Conservation (phyloP, 2,113 vertebrate genomes). For the Nycticryphes semicollaris region DNA sequence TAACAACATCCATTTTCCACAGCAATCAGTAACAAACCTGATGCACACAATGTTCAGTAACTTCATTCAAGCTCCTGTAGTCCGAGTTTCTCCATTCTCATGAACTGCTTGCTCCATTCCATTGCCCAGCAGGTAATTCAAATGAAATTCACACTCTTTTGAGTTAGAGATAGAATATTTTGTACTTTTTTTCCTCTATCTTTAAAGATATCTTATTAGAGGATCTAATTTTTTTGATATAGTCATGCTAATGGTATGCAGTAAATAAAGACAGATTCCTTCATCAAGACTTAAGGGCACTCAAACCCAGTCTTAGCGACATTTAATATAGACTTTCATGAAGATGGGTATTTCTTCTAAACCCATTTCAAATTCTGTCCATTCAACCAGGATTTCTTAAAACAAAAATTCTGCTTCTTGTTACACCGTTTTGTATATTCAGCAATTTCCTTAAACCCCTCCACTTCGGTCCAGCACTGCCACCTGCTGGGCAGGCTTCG, state of each 20-base stretch:
- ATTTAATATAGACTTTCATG: neutral
- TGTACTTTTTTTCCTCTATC: neutral
- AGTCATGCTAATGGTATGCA: fast-evolving
- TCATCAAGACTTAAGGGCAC: neutral
- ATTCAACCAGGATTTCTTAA: neutral
- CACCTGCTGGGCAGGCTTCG: constrained; percentile 58
- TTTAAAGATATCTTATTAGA: neutral
- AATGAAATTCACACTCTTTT: neutral
- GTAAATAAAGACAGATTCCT: neutral
- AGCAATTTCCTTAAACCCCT: neutral
- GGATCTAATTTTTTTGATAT: neutral
- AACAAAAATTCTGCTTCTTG: neutral
- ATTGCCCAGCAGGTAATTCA: neutral
- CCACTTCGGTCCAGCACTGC: constrained; percentile 15
- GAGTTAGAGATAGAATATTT: neutral
- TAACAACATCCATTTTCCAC: neutral
- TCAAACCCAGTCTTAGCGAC: neutral
- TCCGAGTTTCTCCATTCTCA: neutral
- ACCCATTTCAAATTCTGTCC: neutral
- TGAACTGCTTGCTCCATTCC: neutral
- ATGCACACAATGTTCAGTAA: neutral
- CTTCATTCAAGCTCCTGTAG: neutral
- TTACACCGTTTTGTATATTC: fast-evolving
- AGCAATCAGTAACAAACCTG: neutral
- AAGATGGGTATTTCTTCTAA: neutral